phyloP scores from a whole-genome alignment of 2,113 vertebrate species.

The Poeciliopsis turrubarensis region DNA sequence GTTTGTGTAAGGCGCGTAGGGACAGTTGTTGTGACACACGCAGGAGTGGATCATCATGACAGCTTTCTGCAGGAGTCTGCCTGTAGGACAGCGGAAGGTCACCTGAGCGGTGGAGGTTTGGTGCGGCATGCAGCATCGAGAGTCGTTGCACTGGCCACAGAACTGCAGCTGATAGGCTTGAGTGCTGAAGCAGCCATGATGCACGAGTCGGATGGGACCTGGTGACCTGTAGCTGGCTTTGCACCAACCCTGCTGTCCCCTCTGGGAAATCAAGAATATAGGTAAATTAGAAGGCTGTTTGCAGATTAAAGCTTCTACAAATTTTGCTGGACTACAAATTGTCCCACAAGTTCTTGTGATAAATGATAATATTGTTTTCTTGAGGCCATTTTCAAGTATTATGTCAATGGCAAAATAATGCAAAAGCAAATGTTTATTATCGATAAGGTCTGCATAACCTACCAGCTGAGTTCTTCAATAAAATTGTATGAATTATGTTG shows the following conservation, averaged over 20 bases:
- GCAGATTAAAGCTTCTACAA: too few species aligned
- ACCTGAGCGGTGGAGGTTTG: conserved; percentile 68
- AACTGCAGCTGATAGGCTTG: conserved; percentile 63
- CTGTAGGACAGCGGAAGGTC: conserved; percentile 71
- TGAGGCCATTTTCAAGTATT: too few species aligned
- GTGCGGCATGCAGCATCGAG: conserved; percentile 78
- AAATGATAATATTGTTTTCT: too few species aligned
- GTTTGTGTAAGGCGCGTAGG: conserved; percentile 55
- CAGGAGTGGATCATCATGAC: conserved; percentile 83
- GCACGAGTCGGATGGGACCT: conserved; percentile 62
- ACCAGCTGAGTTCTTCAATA: background rate
- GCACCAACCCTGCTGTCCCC: conserved; percentile 60
- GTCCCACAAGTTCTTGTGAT: too few species aligned
- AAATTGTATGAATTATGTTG: background rate
- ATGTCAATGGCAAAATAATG: too few species aligned
- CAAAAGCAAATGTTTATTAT: too few species aligned
- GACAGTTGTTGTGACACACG: conserved; percentile 79
- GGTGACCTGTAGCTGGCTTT: conserved; percentile 68
- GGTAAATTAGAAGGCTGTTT: background rate
- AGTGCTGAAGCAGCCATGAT: conserved; percentile 78
- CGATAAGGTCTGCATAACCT: background rate
- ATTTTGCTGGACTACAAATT: too few species aligned
- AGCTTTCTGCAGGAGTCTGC: conserved; percentile 52
- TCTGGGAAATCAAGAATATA: conserved; percentile 39
- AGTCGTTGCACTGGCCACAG: conserved; percentile 77